Percentiles rank a stretch among this genome's conserved stretches.
These are phyloP conservation scores for Colletes latitarsis DNA, from an alignment of 1,140 invertebrate species.

Conservation along the genomic window DNA sequence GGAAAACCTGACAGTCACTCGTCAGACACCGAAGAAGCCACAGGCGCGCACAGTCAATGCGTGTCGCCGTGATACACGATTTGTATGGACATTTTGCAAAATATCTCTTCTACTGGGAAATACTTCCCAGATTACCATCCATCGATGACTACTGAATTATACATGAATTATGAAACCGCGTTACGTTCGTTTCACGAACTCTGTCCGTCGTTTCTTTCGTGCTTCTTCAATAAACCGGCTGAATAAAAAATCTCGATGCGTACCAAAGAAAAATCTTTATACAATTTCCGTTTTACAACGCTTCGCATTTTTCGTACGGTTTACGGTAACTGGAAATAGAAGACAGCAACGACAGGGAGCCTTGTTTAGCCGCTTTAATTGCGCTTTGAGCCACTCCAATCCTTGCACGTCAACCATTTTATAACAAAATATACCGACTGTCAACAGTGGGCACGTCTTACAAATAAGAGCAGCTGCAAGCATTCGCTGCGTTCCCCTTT, in stretches of 20 bases:
- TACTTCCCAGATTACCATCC: not conserved
- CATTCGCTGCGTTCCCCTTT: constrained; percentile 10
- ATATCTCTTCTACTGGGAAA: not conserved
- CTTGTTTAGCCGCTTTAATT: not conserved
- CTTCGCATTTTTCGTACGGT: not conserved
- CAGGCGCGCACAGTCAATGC: no score
- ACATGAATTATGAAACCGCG: constrained; percentile 1
- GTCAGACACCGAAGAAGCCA: no score
- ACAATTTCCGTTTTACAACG: not conserved
- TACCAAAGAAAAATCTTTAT: no score
- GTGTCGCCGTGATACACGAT: no score
- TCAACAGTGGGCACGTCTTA: constrained; percentile 18
- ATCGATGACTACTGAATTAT: not conserved
- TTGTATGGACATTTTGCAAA: not conserved
- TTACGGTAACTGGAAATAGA: not conserved
- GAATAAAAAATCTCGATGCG: not conserved
- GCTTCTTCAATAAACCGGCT: not conserved
- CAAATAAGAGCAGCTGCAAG: constrained; percentile 31
- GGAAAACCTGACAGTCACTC: no score
- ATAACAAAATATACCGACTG: constrained; percentile 33
- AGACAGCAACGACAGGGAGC: not conserved
- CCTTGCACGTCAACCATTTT: not conserved
- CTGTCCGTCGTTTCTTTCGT: not conserved
- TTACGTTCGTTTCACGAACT: not conserved
- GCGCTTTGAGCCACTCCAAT: not conserved